Evolutionary conservation across 1,140 invertebrate genomes (phyloP), one percentile per base, ranked within the genome.

Genomic region (Apocrypta bakeri): DNA sequence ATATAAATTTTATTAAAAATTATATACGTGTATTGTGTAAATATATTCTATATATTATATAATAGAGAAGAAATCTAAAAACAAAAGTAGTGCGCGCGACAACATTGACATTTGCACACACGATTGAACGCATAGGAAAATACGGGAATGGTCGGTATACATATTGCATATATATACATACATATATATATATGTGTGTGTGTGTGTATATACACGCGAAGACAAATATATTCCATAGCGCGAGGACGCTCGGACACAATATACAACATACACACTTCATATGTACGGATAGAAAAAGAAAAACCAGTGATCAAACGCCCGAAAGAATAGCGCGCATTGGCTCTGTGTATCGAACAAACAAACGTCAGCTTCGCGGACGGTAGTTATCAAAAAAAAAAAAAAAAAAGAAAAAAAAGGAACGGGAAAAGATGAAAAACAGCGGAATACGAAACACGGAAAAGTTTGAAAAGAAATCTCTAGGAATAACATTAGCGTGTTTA

Each of bases 1-100:
- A 81, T 74, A 3, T 74, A 74, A 82, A 76, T 82, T 82, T 82
- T 69, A 82, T 69, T 82, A 73, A 64, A n/a, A 72, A 73, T 64
- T 73, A 75, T 82, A 82, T 76, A 56, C 40, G 42, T 76, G 73
- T 76, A 73, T 25, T 48, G 73, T 82, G 73, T 82, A 82, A 68
- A 82, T 76, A 81, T 21, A 37, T 37, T 37, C 33, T n/a, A n/a
- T n/a, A n/a, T n/a, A n/a, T n/a, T n/a, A n/a, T n/a, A n/a, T n/a
- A 37, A 37, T 37, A 64, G 27, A 68, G 61, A 82, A 40, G 64
- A 68, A 68, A 68, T 29, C n/a, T 56, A 29, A 68, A 68, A 25
- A 68, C 48, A 29, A 68, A 1, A 68, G 17, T 48, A 48, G 4
- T 73, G 64, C 8, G 24, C 27, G 11, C 9, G 69, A 24, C 9